Conservation (phyloP, 2,797 vertebrate genomes). For the Tenualosa ilisha region DNA sequence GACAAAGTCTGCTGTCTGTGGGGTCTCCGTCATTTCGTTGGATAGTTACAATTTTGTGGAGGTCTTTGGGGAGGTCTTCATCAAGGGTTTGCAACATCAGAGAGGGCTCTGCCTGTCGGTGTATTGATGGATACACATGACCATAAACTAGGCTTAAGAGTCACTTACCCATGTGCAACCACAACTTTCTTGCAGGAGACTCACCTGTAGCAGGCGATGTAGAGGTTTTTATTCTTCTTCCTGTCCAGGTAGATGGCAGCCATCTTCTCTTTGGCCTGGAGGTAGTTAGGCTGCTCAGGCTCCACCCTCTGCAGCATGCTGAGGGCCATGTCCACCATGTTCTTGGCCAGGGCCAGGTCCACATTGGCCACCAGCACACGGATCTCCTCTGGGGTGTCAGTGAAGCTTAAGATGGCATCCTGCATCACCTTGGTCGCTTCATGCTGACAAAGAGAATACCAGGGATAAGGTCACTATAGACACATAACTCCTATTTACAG, state of each 20-base stretch:
- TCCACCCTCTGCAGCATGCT: slow-evolving; percentile 61
- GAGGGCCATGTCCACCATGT: slow-evolving; percentile 66
- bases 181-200: neutral
- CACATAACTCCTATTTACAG: too few relatives aligned
- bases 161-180: too few relatives aligned
- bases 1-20: too few relatives aligned
- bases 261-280: slow-evolving; percentile 75
- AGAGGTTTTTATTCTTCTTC: slow-evolving; percentile 65
- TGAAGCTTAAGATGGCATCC: slow-evolving; percentile 71
- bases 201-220: slow-evolving; percentile 75
- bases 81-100: too few relatives aligned
- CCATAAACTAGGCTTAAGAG: too few relatives aligned
- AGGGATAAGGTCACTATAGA: too few relatives aligned
- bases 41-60: too few relatives aligned
- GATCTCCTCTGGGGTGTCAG: slow-evolving; percentile 67
- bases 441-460: slow-evolving; percentile 59
- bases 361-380: slow-evolving; percentile 71
- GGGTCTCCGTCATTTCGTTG: too few relatives aligned
- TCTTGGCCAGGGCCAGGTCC: slow-evolving; percentile 73
- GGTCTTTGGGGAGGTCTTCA: too few relatives aligned
- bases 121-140: too few relatives aligned
- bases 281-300: slow-evolving; percentile 69
- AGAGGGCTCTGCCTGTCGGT: too few relatives aligned
- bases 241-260: slow-evolving; percentile 72
- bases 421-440: slow-evolving; percentile 78